Evolutionary conservation across 2,888 invertebrate genomes (phyloP).

Genomic region (Crepidodera aurea): DNA sequence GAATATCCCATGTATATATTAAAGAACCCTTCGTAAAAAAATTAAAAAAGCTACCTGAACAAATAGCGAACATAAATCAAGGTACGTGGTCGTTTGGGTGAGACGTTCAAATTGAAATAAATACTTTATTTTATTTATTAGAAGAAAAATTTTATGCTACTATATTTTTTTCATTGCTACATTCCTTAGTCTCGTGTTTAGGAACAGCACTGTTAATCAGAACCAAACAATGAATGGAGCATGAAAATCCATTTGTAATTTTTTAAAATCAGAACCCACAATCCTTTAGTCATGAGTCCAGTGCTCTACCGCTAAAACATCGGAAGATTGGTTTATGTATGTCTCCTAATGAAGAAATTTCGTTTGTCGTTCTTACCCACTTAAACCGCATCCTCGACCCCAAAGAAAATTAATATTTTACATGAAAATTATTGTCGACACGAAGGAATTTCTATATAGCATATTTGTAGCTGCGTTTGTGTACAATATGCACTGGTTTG

Average conservation of each 20-base stretch:
- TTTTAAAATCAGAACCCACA: no score
- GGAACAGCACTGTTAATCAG: no score
- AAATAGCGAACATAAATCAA: conserved; percentile 24
- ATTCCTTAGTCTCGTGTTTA: no score
- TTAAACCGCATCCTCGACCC: conserved; percentile 19
- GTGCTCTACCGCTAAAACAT: no score
- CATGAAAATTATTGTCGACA: conserved; percentile 14
- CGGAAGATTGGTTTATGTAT: no score
- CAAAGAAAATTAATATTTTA: conserved; percentile 21
- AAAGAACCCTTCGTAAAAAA: conserved; percentile 20
- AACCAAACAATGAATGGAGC: no score
- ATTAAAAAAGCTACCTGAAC: conserved; percentile 9
- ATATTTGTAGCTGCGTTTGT: not conserved
- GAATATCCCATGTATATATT: conserved; percentile 24
- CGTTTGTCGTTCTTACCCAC: conserved; percentile 9
- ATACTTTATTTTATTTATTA: not conserved
- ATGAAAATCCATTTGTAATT: no score
- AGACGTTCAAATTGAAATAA: conserved; percentile 15
- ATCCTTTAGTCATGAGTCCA: no score
- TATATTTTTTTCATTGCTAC: no score
- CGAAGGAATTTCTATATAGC: not conserved
- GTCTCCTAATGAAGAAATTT: conserved; percentile 16
- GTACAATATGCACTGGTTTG: not conserved
- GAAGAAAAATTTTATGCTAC: not conserved
- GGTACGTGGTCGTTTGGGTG: conserved; percentile 1